Percentiles rank a stretch among this genome's conserved stretches.
Evolutionary conservation across 2,797 vertebrate species (phyloP).

Genomic region (Scomberomorus guttatus): DNA sequence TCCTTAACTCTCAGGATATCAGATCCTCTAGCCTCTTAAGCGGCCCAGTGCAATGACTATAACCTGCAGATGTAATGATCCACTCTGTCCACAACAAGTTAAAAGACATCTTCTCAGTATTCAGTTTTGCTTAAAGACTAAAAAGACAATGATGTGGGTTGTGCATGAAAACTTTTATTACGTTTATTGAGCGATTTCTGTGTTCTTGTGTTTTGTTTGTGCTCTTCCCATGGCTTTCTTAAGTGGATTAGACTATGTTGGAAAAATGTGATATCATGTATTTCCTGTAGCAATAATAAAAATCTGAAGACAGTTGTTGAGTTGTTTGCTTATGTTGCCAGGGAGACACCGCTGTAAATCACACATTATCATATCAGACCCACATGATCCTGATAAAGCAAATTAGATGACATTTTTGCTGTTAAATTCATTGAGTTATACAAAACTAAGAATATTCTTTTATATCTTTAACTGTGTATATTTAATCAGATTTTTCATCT

Average conservation of each 20-base stretch:
- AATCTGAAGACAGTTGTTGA: background rate
- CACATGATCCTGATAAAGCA: background rate
- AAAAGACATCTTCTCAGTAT: slow-evolving; percentile 8
- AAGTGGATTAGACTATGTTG: background rate
- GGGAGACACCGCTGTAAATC: slow-evolving; percentile 20
- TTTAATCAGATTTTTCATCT: too few relatives aligned
- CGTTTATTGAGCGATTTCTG: slow-evolving; percentile 2
- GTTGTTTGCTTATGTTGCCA: slow-evolving; percentile 34
- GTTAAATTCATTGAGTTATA: too few relatives aligned
- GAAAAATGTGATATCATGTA: slow-evolving; percentile 21
- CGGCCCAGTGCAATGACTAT: slow-evolving; percentile 27
- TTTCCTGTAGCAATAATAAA: background rate
- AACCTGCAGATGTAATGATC: slow-evolving; percentile 43
- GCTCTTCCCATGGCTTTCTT: background rate
- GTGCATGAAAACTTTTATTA: background rate
- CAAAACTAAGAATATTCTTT: background rate
- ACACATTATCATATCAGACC: background rate
- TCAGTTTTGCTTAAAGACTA: slow-evolving; percentile 22
- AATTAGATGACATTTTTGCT: background rate
- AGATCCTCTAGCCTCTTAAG: slow-evolving; percentile 34
- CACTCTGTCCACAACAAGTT: slow-evolving; percentile 23
- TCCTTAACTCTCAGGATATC: slow-evolving; percentile 48
- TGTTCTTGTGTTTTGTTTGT: slow-evolving; percentile 3
- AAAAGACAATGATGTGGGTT: slow-evolving; percentile 1
- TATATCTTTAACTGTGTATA: background rate